phyloP scores from a whole-genome alignment of 2,113 vertebrate genomes.

The Chrysochloris asiatica region DNA sequence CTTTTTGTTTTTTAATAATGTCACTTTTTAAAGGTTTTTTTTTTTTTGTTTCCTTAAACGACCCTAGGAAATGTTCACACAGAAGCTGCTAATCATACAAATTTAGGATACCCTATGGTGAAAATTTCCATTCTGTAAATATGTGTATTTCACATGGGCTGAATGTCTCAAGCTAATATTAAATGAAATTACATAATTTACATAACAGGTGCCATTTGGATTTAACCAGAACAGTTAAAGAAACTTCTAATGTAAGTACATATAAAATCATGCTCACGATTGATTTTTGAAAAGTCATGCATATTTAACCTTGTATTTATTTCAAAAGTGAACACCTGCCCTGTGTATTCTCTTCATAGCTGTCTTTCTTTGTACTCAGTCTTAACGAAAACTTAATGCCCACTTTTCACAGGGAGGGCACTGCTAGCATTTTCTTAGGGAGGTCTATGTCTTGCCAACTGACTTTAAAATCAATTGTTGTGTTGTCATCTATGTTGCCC shows the following conservation, averaged over 20 bases:
- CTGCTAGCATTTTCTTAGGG: no score
- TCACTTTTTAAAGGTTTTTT: background rate
- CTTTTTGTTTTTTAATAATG: background rate
- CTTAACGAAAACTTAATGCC: slow-evolving; percentile 46
- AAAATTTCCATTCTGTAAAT: slow-evolving; percentile 30
- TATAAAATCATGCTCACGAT: background rate
- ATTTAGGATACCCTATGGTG: slow-evolving; percentile 21
- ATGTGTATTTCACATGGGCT: background rate
- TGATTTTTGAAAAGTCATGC: background rate
- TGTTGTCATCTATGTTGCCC: background rate
- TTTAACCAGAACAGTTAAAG: slow-evolving; percentile 40
- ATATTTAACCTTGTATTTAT: background rate
- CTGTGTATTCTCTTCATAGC: slow-evolving; percentile 65
- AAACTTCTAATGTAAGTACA: slow-evolving; percentile 1
- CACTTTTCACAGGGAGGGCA: slow-evolving; percentile 71
- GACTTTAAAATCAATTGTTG: background rate
- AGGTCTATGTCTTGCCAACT: slow-evolving; percentile 48
- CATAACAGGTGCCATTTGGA: background rate
- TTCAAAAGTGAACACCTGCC: slow-evolving; percentile 60
- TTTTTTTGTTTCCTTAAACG: no score
- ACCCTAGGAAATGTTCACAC: background rate
- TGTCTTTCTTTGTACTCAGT: slow-evolving; percentile 78
- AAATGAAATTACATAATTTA: slow-evolving; percentile 48
- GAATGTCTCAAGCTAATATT: slow-evolving; percentile 26
- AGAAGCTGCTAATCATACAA: background rate